Base-by-base conservation (phyloP, 1,140 invertebrate species). In the Planococcus citri region DNA sequence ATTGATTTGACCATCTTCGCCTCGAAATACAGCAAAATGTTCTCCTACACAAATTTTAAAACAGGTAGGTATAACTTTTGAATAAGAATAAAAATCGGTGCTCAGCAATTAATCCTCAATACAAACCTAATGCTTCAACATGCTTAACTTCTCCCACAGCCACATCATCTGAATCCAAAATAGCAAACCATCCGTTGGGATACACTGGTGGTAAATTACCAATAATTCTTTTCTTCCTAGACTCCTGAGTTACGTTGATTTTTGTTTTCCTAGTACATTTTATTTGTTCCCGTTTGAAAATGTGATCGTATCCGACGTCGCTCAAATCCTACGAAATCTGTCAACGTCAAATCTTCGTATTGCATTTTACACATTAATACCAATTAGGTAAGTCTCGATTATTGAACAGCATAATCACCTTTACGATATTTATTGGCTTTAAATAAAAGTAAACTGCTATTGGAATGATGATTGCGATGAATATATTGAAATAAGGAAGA, bases 141-240 rank as follows among this genome's bases (percentile, higher is more conserved):
- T 86, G 81, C 70, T 82, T 80, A 0, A 88, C 85, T 72, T 86
- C 78, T 33, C 84, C 83, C 1, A 76, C 76, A 27, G 79, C 81
- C 1, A 96, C 72, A 22, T 86, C 79, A 22, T 78, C 79, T 6
- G 87, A 88, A 76, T 94, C 91, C 0, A 86, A 77, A 0, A 95
- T 74, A 0, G 82, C 85, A 76, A 90, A 94, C 92, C 92, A 95
- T 12, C 92, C 92, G 74, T 96, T 95, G 0, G 92, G 92, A 79
- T 86, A 95, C 0, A 91, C 87, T 0, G 92, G 91, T 0, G 89
- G 90, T 9, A 91, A 74, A 68, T 86, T 83, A 4, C 83, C 87
- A 21, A 84, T 76, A 70, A 81, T 77, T 74, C 38, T 60, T 8
- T 68, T 41, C 9, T n/a, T 73, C 74, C 22, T 76, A 76, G 69